phyloP scores from a whole-genome alignment of 2,113 vertebrate species.

The Solenodon paradoxus region DNA sequence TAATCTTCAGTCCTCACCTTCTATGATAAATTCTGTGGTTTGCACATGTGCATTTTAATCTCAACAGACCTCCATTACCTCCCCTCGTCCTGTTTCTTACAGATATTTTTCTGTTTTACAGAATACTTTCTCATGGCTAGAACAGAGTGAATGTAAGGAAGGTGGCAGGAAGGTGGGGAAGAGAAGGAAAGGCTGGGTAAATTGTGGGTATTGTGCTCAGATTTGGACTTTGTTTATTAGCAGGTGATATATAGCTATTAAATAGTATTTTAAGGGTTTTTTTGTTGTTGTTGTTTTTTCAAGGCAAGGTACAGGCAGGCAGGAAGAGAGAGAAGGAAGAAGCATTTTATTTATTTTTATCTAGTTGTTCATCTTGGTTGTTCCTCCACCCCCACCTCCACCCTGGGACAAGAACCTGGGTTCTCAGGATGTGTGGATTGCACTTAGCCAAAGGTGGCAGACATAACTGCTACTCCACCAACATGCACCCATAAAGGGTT shows the following conservation, averaged over 20 bases:
- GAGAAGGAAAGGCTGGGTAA: neutral
- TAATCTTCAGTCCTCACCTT: neutral
- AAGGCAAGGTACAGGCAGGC: no score
- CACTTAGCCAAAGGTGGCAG: no score
- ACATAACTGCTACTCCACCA: no score
- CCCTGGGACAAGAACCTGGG: no score
- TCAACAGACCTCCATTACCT: neutral
- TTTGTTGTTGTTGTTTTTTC: no score
- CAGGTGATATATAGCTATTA: neutral
- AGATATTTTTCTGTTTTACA: neutral
- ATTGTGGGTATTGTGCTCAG: neutral
- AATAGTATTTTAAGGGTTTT: no score
- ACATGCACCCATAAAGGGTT: no score
- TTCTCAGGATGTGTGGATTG: no score
- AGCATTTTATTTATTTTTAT: no score
- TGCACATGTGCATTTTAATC: neutral
- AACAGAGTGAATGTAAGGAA: neutral
- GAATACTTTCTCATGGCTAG: neutral
- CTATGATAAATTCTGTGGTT: neutral
- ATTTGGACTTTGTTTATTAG: constrained; percentile 25
- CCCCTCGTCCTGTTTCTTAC: neutral
- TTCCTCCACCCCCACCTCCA: no score
- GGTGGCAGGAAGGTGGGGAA: neutral
- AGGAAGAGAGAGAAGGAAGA: no score
- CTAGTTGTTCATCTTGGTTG: no score